Base-by-base conservation (phyloP, 2,888 invertebrate species). In the Sphinx pinastri region DNA sequence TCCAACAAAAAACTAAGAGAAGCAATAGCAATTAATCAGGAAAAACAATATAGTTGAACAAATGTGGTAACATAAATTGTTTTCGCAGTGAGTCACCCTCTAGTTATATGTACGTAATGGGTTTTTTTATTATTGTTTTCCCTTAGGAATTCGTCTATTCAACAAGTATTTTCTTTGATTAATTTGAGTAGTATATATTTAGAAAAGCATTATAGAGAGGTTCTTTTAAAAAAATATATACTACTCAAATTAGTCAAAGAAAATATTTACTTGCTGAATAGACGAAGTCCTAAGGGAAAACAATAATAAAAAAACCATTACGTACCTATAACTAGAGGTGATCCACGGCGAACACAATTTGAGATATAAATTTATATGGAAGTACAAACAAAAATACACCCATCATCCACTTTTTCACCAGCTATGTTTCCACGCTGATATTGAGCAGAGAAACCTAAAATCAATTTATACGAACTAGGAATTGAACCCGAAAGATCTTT, bases 31-130 rank as follows among this genome's bases (percentile, higher is more conserved):
- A 63, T 63, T 63, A 47, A 63, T 63, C 19, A 49, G 8, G 16
- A 47, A 45, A 63, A 63, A 63, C 63, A 63, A 63, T 49, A 49
- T 19, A 49, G 19, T 19, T 49, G 49, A 63, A 63, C 63, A 49
- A 19, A 49, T 47, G n/a, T 11, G 16, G 49, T 2, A 49, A 49
- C 11, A 63, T 49, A 49, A 49, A 49, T 63, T 63, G 60, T 47
- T 47, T 25, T 63, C 63, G 19, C 49, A 19, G 19, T 16, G 63
- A 47, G 16, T 60, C n/a, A 7, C 6, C 16, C 19, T 47, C 7
- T 47, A 49, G 7, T 13, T 58, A 31, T 38, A 14, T 38, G 57
- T 58, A 31, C 38, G 31, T 38, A 31, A 13, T 25, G 16, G 19
- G 6, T 49, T 47, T 25, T 63, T 7, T 47, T 45, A n/a, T n/a